Base-by-base conservation (phyloP, 2,888 invertebrate genomes). In the Agrenia bidenticulata region DNA sequence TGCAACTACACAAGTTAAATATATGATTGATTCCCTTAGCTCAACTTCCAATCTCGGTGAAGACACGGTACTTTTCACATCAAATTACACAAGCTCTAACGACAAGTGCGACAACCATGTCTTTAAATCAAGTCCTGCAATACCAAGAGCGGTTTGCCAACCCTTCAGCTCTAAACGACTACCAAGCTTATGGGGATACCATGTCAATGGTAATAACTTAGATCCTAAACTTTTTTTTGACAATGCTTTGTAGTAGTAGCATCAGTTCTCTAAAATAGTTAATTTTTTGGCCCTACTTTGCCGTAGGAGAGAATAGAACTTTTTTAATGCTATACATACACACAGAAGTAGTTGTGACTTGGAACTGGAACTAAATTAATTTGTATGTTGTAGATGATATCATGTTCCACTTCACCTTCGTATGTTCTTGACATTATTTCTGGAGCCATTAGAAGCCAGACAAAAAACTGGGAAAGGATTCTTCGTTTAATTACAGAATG, bases 401-500 rank as follows among this genome's bases (percentile, higher is more conserved):
- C 59, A n/a, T 37, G 54, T 21, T 63, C 64, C 9, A 56, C 68
- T 32, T 21, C 50, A 11, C 42, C 68, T 7, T 21, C 37, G 4
- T 62, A 70, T 17, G 59, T 73, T 17, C n/a, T 73, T 4, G 19
- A 66, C 23, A 39, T 65, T 5, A 49, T 73, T 41, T 32, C 55
- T 1, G 26, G 50, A 2, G 41, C 27, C 2, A 26, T 72, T 15
- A 11, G 26, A 45, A 55, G 63, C 27, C 2, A 60, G 2, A 24
- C 26, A 13, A 53, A 68, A n/a, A 72, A 73, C 45, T 75, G 75
- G 75, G 72, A 72, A 62, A 68, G 63, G 24, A 39, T 70, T 1
- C 63, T 75, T 2, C 23, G 53, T 11, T 45, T 64, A 11, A 53
- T 73, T 15, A 67, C 70, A 2, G 49, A 58, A 32, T 75, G 73